Percentiles rank a stretch among this genome's conserved stretches.
These are phyloP conservation scores for Antheraea mylitta DNA, from an alignment of 1,140 invertebrate species.

Conservation along the genomic window DNA sequence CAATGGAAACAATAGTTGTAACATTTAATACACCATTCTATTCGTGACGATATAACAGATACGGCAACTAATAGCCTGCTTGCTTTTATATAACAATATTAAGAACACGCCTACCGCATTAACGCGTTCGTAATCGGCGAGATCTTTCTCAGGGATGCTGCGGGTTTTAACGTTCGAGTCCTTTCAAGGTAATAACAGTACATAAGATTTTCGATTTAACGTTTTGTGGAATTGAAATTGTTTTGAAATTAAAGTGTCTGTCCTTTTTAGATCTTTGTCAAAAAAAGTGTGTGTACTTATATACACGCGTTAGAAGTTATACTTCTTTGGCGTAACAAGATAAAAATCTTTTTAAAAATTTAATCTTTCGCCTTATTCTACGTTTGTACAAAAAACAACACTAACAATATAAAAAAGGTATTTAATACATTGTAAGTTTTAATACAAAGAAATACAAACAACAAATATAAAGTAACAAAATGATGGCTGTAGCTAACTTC, in stretches of 20 bases:
- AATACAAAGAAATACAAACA: too few relatives aligned
- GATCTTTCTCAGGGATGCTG: conserved; percentile 30
- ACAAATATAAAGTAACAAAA: too few relatives aligned
- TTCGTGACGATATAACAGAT: conserved; percentile 13
- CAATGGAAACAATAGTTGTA: conserved; percentile 2
- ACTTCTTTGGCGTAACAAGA: too few relatives aligned
- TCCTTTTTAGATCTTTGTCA: too few relatives aligned
- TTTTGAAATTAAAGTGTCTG: background rate
- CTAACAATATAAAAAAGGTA: too few relatives aligned
- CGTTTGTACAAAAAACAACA: too few relatives aligned
- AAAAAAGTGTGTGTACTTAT: too few relatives aligned
- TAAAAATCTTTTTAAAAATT: too few relatives aligned
- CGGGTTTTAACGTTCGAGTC: conserved; percentile 10
- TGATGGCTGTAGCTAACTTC: too few relatives aligned
- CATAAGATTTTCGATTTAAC: background rate
- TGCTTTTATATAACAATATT: conserved; percentile 23
- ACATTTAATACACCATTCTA: background rate
- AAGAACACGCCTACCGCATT: conserved; percentile 23
- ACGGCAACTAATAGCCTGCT: conserved; percentile 7
- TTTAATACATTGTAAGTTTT: too few relatives aligned
- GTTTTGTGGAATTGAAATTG: background rate
- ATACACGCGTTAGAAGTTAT: too few relatives aligned
- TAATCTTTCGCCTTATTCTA: too few relatives aligned
- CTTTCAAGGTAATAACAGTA: conserved; percentile 9
- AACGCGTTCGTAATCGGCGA: conserved; percentile 21